Evolutionary conservation across 2,797 vertebrate genomes (phyloP).

Genomic region (Sardinella longiceps): DNA sequence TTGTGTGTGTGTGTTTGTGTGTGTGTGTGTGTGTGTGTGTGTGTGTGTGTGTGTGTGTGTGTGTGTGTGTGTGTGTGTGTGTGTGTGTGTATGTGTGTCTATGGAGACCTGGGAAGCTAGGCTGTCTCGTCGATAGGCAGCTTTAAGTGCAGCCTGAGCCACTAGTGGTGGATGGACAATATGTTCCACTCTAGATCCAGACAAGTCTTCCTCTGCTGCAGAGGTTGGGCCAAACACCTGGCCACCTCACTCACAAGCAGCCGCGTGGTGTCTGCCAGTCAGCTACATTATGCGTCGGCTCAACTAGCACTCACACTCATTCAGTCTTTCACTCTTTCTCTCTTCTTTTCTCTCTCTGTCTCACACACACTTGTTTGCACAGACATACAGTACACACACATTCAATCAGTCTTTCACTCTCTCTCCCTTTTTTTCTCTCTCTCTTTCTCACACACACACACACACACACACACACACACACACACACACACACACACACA

Average conservation of each 20-base stretch:
- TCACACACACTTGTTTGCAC: neutral
- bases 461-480: neutral
- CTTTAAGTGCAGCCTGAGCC: slow-evolving; percentile 9
- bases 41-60: no score
- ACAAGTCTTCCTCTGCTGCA: neutral
- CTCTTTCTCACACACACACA: neutral
- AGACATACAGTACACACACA: neutral
- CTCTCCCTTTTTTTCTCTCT: neutral
- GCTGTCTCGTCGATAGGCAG: neutral
- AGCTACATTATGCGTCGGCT: neutral
- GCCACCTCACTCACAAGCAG: neutral
- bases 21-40: no score
- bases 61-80: no score
- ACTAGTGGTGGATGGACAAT: slow-evolving; percentile 10
- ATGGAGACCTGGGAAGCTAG: neutral
- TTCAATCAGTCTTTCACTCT: neutral
- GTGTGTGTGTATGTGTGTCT: no score
- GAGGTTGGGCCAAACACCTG: neutral
- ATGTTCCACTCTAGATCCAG: slow-evolving; percentile 27
- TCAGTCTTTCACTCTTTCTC: neutral
- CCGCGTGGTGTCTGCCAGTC: neutral
- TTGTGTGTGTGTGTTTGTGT: no score
- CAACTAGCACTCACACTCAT: neutral
- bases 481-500: neutral
- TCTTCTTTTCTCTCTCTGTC: no score